phyloP scores from a whole-genome alignment of 2,888 invertebrate genomes.

The Cephonodes hylas region DNA sequence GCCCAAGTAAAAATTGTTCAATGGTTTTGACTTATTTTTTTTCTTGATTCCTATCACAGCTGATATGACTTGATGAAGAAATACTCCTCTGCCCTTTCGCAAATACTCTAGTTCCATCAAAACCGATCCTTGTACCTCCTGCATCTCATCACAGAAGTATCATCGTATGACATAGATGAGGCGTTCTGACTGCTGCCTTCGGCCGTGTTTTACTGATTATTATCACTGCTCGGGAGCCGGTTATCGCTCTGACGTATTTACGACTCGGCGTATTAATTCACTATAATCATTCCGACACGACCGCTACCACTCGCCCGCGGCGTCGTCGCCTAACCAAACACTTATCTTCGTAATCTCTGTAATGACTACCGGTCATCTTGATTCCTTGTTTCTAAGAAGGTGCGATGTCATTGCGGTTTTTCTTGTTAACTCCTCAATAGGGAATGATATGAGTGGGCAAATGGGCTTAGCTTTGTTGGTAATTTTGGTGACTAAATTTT shows the following conservation, averaged over 20 bases:
- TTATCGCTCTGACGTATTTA: slow-evolving; percentile 44
- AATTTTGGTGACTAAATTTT: no score
- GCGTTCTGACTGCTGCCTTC: slow-evolving; percentile 18
- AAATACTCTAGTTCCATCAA: no score
- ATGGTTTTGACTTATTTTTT: no score
- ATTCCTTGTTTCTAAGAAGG: slow-evolving; percentile 20
- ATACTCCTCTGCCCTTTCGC: no score
- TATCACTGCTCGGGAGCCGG: slow-evolving; percentile 27
- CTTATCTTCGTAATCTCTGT: slow-evolving; percentile 45
- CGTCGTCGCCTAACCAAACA: slow-evolving; percentile 42
- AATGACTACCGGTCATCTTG: slow-evolving; percentile 63
- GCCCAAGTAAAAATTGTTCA: no score
- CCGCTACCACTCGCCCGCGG: slow-evolving; percentile 45
- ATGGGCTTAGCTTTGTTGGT: no score
- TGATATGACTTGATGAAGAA: no score
- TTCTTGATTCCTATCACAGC: no score
- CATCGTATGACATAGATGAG: slow-evolving; percentile 6
- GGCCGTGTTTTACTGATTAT: slow-evolving; percentile 31
- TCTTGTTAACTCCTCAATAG: slow-evolving; percentile 6
- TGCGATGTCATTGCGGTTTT: slow-evolving; percentile 22
- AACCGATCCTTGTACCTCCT: not conserved
- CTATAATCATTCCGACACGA: slow-evolving; percentile 54
- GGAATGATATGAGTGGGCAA: no score
- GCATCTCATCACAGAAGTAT: not conserved
- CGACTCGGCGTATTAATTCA: slow-evolving; percentile 42